Base-by-base conservation (phyloP, 2,113 vertebrate genomes). In the Alligator sinensis region DNA sequence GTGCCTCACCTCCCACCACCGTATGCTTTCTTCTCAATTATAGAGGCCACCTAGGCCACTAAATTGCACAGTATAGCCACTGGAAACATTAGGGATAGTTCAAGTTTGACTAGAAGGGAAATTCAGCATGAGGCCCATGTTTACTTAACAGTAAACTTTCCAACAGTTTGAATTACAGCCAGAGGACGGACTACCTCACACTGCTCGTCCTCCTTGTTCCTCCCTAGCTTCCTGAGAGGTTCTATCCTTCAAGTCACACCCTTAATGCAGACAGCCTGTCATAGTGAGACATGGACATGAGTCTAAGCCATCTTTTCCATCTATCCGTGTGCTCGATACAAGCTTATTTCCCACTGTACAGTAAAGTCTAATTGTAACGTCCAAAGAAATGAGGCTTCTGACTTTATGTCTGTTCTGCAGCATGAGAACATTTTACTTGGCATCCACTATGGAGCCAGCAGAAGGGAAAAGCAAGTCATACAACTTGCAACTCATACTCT, bases 371-470 rank as follows among this genome's bases (percentile, higher is more conserved):
- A 62, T 19, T 38, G 81, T 87, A 47, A 24, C 70, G 30, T 81
- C 34, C 59, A 27, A 75, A 57, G 14, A 4, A 13, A 66, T 21
- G 11, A 55, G 27, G 61, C 22, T 76, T 79, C 38, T 10, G 15
- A 30, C 21, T 54, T 13, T 38, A 1, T 2, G 72, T 66, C 17
- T 60, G 59, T 82, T 79, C 10, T 61, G 70, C 72, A 85, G 6
- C 4, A 27, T 1, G 1, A 64, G 24, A 58, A n/a, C 1, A 63
- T 4, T 4, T 3, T 4, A 68, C 72, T 1, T 76, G 28, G 24
- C 60, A 68, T 55, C 18, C 64, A 30, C 25, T 11, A 9, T 27
- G 55, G 11, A 21, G 13, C 6, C 34, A 74, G 34, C 14, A 22
- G 13, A 15, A 47, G 70, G 12, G 34, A 74, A 12, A 7, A 74